Evolutionary conservation across 2,888 invertebrate genomes (phyloP).

Genomic region (Aporophyla lueneburgensis): DNA sequence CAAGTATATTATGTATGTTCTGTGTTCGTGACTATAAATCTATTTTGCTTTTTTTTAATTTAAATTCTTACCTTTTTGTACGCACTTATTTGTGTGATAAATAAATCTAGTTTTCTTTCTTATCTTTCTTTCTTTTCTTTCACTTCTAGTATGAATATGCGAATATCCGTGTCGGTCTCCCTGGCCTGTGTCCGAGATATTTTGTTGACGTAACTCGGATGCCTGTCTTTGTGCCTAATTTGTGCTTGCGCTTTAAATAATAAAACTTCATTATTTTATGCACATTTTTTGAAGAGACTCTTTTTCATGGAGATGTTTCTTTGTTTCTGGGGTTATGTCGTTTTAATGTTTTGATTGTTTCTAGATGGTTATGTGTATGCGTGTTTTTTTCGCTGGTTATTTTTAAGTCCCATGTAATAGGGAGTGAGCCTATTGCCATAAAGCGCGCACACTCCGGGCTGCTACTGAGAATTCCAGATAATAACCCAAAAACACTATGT

Average conservation of each 20-base stretch:
- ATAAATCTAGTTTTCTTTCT: not conserved
- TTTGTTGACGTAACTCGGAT: conserved; percentile 70
- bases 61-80: not conserved
- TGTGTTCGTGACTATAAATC: not conserved
- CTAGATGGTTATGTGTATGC: not conserved
- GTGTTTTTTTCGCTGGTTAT: not conserved
- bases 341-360: conserved; percentile 11
- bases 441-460: too few relatives aligned
- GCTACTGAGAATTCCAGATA: too few relatives aligned
- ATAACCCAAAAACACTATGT: too few relatives aligned
- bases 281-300: conserved; percentile 14
- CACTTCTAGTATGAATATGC: conserved; percentile 50
- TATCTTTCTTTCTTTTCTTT: not conserved
- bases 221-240: conserved; percentile 72
- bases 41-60: not conserved
- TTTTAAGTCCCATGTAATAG: too few relatives aligned
- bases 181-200: conserved; percentile 66
- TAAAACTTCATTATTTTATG: conserved; percentile 58
- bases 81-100: not conserved
- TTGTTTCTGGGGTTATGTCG: not conserved
- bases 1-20: too few relatives aligned
- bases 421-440: too few relatives aligned
- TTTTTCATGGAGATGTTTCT: not conserved
- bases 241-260: conserved; percentile 70
- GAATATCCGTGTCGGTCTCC: conserved; percentile 52